These are phyloP conservation scores for Dendrolimus pini DNA, from an alignment of 2,888 invertebrate genomes.

Conservation along the genomic window DNA sequence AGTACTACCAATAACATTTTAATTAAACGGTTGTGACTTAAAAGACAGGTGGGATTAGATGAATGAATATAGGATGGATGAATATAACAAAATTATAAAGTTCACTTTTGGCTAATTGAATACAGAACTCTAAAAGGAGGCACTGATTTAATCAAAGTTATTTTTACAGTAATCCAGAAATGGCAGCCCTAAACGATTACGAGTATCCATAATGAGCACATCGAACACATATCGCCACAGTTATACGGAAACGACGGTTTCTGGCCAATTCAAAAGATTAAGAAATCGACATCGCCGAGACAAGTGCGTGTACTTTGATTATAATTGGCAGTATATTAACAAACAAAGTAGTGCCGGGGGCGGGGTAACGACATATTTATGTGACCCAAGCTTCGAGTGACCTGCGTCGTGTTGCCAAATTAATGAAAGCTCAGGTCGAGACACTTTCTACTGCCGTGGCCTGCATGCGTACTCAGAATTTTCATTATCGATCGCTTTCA, in stretches of 20 bases:
- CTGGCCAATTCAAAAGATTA: conserved; percentile 49
- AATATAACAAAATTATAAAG: too few species aligned
- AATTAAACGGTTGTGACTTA: too few species aligned
- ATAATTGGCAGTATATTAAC: conserved; percentile 69
- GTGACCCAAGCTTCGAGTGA: conserved; percentile 55
- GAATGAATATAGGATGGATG: too few species aligned
- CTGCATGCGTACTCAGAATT: conserved; percentile 57
- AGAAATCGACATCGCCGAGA: conserved; percentile 59
- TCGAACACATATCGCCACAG: conserved; percentile 22
- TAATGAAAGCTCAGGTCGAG: conserved; percentile 69
- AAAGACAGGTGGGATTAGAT: too few species aligned
- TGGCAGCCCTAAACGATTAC: conserved; percentile 12
- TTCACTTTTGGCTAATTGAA: too few species aligned
- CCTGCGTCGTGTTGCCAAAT: conserved; percentile 59
- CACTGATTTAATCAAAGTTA: conserved; percentile 14
- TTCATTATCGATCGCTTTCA: conserved; percentile 72
- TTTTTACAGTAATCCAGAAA: conserved; percentile 16
- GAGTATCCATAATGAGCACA: conserved; percentile 18
- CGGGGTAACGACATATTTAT: conserved; percentile 67
- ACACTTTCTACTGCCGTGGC: conserved; percentile 68
- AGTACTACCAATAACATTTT: too few species aligned
- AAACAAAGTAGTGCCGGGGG: conserved; percentile 65
- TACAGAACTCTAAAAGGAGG: conserved; percentile 9
- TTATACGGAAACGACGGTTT: conserved; percentile 41
- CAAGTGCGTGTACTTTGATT: conserved; percentile 54